Base-by-base conservation (phyloP, 2,888 invertebrate genomes). In the Leptopilina drosophilae region DNA sequence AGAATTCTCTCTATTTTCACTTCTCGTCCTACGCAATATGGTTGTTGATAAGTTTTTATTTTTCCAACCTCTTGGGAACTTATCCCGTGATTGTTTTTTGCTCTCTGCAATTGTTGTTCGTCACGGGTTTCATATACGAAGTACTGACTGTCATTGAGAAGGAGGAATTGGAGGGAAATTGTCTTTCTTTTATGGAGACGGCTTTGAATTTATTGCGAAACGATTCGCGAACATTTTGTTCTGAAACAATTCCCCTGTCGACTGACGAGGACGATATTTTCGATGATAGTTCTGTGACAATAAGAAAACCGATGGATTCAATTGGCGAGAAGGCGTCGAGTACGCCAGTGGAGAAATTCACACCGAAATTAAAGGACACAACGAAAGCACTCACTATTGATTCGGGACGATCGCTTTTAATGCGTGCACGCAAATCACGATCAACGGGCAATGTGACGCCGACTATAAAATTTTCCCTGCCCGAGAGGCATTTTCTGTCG, bases 21-120 rank as follows among this genome's bases (percentile, higher is more conserved):
- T 93, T 95, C 76, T 94, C 94, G 11, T 95, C 97, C 0, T 95
- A 95, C 84, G 92, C 94, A 1, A 91, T 96, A 33, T 98, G 98
- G 98, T 92, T 96, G 14, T 93, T 96, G 5, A 92, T 96, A 53
- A 94, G 96, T 26, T 94, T 96, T 84, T 97, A 95, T 88, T 87
- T 96, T 12, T 95, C 97, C 67, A 95, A 96, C 85, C 93, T 95
- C 59, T 94, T 96, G 2, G 97, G 96, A 0, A 93, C 95, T 0
- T 94, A 96, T 64, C 95, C 96, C 91, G 94, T 96, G n/a, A 94
- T 96, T 69, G 94, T 95, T 20, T 96, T 97, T 90, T 92, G 95
- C 20, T 84, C 94, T 0, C 92, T 96, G 0, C 95, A 96, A 92
- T 89, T 93, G 5, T 92, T 96, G 78, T 94, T 95, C 82, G 86